Percentiles rank a stretch among this genome's conserved stretches.
phyloP scores from a whole-genome alignment of 2,888 invertebrate species.

The Heteropelma amictum region DNA sequence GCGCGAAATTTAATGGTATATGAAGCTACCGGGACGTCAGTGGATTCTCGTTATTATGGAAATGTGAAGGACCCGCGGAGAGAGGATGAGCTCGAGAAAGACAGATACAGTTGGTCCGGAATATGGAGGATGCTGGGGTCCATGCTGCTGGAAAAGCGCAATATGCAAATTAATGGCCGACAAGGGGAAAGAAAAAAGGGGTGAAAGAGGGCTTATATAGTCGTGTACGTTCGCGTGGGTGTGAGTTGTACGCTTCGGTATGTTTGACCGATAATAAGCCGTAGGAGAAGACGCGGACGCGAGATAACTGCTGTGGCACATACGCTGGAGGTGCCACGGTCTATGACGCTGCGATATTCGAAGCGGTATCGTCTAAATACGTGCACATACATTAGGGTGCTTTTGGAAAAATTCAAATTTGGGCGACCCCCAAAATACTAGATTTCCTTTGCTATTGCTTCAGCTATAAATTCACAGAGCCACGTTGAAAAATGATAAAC shows the following conservation, averaged over 20 bases:
- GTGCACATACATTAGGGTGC: too few species aligned
- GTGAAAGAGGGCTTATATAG: slow-evolving; percentile 6
- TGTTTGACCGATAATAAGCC: slow-evolving; percentile 47
- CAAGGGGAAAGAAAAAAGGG: slow-evolving; percentile 7
- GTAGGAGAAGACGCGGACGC: slow-evolving; percentile 8
- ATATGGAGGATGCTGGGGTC: slow-evolving; percentile 11
- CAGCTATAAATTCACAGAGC: too few species aligned
- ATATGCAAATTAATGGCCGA: slow-evolving; percentile 52
- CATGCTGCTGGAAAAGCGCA: slow-evolving; percentile 47
- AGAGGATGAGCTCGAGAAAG: slow-evolving; percentile 2
- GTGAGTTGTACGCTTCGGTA: slow-evolving; percentile 21
- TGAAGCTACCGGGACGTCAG: slow-evolving; percentile 6
- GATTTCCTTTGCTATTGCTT: too few species aligned
- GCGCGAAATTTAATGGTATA: slow-evolving; percentile 33
- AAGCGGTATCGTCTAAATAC: too few species aligned
- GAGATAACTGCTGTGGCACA: slow-evolving; percentile 17
- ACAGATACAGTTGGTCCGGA: slow-evolving; percentile 8
- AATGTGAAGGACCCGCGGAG: slow-evolving; percentile 31
- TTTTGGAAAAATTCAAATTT: too few species aligned
- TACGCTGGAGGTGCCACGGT: slow-evolving; percentile 15
- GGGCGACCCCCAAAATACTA: too few species aligned
- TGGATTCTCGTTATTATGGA: slow-evolving; percentile 53
- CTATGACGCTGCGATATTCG: too few species aligned
- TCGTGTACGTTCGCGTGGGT: not conserved
- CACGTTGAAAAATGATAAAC: too few species aligned